Conservation (phyloP, 2,888 invertebrate species). For the Lordiphosa andalusiaca region DNA sequence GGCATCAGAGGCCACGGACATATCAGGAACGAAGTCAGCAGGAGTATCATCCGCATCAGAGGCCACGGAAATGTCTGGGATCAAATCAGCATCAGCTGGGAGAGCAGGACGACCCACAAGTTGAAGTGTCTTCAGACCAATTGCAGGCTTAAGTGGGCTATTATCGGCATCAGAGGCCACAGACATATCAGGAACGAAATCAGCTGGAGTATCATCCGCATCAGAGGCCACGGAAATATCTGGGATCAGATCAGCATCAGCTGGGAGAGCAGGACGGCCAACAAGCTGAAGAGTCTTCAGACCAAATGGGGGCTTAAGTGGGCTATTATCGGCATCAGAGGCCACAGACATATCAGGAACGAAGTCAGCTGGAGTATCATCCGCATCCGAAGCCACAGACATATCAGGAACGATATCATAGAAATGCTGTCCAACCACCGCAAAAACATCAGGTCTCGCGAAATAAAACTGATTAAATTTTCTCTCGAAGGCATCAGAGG, state of each 20-base stretch:
- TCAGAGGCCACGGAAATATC: conserved; percentile 29
- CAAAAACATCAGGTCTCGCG: no score
- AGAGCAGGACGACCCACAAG: not conserved
- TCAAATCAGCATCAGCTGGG: conserved; percentile 4
- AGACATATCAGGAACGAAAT: no score
- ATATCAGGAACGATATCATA: conserved; percentile 28
- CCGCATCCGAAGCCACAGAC: conserved; percentile 31
- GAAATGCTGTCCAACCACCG: no score
- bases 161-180: no score
- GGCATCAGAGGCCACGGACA: conserved; percentile 24
- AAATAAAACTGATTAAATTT: no score
- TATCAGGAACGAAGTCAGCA: conserved; percentile 35
- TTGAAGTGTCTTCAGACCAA: no score
- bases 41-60: conserved; percentile 31
- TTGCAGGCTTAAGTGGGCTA: no score
- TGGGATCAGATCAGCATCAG: conserved; percentile 19
- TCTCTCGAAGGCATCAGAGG: conserved; percentile 10
- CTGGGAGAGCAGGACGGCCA: conserved; percentile 6
- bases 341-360: conserved; percentile 40
- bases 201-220: conserved; percentile 9
- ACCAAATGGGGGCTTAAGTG: not conserved
- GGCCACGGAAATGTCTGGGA: conserved; percentile 6
- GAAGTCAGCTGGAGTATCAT: conserved; percentile 15
- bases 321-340: conserved; percentile 10
- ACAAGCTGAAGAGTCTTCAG: conserved; percentile 1